Percentiles rank a stretch among this genome's conserved stretches.
Evolutionary conservation across 2,113 vertebrate genomes (phyloP).

Genomic region (Stomatorhinus ivindoensis): DNA sequence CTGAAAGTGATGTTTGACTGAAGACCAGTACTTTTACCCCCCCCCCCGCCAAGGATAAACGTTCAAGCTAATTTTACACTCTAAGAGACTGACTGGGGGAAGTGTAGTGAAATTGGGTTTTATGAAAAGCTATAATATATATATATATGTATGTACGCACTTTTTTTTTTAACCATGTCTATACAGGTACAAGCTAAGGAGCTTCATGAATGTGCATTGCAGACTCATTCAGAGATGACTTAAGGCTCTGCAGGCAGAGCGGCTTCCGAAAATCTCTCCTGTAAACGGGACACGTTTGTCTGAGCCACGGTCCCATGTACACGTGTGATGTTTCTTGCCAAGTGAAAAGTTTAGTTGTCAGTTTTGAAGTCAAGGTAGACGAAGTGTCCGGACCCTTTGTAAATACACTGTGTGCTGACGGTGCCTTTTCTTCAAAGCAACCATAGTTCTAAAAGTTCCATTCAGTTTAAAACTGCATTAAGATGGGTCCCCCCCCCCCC

Average conservation of each 20-base stretch:
- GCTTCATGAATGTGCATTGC: constrained; percentile 59
- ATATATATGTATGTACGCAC: neutral
- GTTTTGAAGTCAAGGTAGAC: constrained; percentile 5
- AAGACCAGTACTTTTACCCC: constrained; percentile 12
- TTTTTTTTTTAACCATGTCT: neutral
- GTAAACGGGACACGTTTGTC: constrained; percentile 76
- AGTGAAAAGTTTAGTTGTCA: constrained; percentile 62
- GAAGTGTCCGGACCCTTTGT: constrained; percentile 34
- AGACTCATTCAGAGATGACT: constrained; percentile 71
- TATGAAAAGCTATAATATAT: neutral
- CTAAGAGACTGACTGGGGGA: neutral
- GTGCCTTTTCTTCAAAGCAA: constrained; percentile 47
- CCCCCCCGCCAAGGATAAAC: constrained; percentile 53
- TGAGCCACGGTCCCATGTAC: constrained; percentile 65
- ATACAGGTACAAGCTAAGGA: constrained; percentile 40
- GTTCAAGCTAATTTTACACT: constrained; percentile 34
- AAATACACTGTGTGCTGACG: constrained; percentile 61
- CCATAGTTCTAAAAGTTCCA: constrained; percentile 49
- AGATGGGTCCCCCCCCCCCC: neutral
- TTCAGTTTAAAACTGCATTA: constrained; percentile 33
- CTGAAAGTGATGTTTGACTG: constrained; percentile 6
- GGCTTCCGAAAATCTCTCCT: constrained; percentile 66
- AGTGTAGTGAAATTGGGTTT: neutral
- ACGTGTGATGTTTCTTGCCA: constrained; percentile 46
- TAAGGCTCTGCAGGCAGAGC: constrained; percentile 86